Evolutionary conservation across 1,140 invertebrate species (phyloP), one percentile per base, ranked within the genome.

Genomic region (Tetraneura akinire): DNA sequence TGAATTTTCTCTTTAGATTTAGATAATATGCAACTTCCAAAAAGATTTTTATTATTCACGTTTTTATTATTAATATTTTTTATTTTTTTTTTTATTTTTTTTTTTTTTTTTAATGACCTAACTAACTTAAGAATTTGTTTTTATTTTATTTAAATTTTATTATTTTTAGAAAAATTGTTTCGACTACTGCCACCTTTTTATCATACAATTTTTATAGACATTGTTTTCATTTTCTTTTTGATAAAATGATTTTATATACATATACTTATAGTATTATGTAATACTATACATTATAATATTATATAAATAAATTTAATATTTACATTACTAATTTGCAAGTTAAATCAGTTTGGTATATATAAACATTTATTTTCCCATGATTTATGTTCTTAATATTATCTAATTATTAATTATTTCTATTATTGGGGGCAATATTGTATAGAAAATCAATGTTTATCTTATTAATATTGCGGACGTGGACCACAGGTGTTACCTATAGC

Each of bases 401-500:
- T 78, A 47, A 47, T 57, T 76, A 76, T 74, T 78, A 78, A 60
- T 60, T 78, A 62, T 45, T 78, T 78, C 23, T 78, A 78, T 78
- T 62, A 45, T 78, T 78, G 53, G 51, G 74, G 74, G 74, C 74
- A 78, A 78, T 78, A 78, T 57, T 78, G 32, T 78, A 29, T 78
- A 60, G 55, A 78, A 78, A 18, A 62, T 21, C 55, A 60, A 47
- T 60, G 47, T 66, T 42, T 78, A 60, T 78, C 55, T 62, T 45
- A 42, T 60, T 62, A 55, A 78, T 78, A 78, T 78, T 78, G 74
- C 74, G 74, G 74, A 78, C 37, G 55, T 78, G 74, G 74, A 78
- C 74, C 74, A 78, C 74, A 78, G 74, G 53, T 78, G 74, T 78
- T 78, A 78, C 74, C 74, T 78, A 78, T 78, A 78, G 74, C 74